A percentile compares a stretch with the other conserved stretches of the same genome.
phyloP scores from a whole-genome alignment of 2,888 invertebrate genomes.

The Bombylius discolor region DNA sequence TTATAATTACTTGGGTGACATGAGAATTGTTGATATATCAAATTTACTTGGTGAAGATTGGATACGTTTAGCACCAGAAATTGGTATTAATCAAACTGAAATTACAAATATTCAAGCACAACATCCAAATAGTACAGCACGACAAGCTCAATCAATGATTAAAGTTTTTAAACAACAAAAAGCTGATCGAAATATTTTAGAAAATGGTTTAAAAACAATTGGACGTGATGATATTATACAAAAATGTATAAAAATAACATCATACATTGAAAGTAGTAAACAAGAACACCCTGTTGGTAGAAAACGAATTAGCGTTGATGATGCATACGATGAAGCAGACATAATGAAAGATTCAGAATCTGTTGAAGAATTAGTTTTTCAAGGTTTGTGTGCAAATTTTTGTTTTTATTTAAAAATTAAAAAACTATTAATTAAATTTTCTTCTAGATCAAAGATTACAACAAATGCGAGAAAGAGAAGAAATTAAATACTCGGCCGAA shows the following conservation, averaged over 20 bases:
- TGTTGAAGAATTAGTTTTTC: conserved; percentile 34
- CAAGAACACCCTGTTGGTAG: conserved; percentile 3
- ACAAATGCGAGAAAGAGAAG: conserved; percentile 44
- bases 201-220: conserved; percentile 71
- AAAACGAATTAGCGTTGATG: conserved; percentile 38
- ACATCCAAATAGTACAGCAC: conserved; percentile 56
- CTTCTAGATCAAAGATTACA: conserved; percentile 31
- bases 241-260: conserved; percentile 50
- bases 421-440: background rate
- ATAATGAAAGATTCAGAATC: conserved; percentile 52
- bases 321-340: conserved; percentile 48
- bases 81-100: conserved; percentile 58
- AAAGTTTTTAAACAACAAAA: conserved; percentile 44
- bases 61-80: conserved; percentile 54
- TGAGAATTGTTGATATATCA: conserved; percentile 59
- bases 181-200: conserved; percentile 49
- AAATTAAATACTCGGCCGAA: conserved; percentile 67
- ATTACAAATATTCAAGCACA: conserved; percentile 61
- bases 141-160: conserved; percentile 61
- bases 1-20: conserved; percentile 49
- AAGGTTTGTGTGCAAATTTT: conserved; percentile 23
- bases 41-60: conserved; percentile 59
- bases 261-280: conserved; percentile 13
- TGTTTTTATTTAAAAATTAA: background rate
- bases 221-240: conserved; percentile 85